Conservation (phyloP, 30 jellyfish, hydroid and myxozoan species). For the Aurelia sp. region DNA sequence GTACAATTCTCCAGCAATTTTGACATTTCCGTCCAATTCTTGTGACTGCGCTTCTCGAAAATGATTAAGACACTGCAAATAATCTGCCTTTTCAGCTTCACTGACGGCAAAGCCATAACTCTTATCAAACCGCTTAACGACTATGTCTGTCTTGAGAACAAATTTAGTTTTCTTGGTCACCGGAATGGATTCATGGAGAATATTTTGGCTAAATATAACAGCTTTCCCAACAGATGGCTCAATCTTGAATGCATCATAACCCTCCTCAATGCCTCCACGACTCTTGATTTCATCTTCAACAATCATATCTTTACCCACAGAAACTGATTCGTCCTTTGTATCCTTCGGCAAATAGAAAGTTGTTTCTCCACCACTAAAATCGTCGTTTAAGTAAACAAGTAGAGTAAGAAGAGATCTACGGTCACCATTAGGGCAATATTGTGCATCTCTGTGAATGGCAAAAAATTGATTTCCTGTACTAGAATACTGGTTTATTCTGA, state of each 20-base stretch:
- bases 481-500: slow-evolving; percentile 24
- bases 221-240: slow-evolving; percentile 47
- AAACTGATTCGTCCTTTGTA: neutral
- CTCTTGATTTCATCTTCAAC: slow-evolving; percentile 50
- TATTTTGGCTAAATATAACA: slow-evolving; percentile 65
- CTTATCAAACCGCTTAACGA: slow-evolving; percentile 36
- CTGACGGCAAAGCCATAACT: slow-evolving; percentile 54
- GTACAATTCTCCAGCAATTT: slow-evolving; percentile 37
- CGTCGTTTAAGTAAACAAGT: slow-evolving; percentile 65
- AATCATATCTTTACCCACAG: slow-evolving; percentile 30
- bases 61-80: slow-evolving; percentile 51
- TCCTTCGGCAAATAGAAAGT: slow-evolving; percentile 51
- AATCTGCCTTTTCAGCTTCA: slow-evolving; percentile 54
- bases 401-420: slow-evolving; percentile 55
- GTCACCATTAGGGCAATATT: slow-evolving; percentile 77
- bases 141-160: slow-evolving; percentile 54
- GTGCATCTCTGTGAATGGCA: slow-evolving; percentile 60
- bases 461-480: slow-evolving; percentile 19
- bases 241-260: slow-evolving; percentile 43
- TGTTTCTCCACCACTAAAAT: slow-evolving; percentile 62
- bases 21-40: slow-evolving; percentile 33
- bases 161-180: slow-evolving; percentile 17
- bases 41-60: slow-evolving; percentile 58
- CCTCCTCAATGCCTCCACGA: slow-evolving; percentile 52
- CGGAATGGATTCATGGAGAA: slow-evolving; percentile 56